Conservation (phyloP, 2,888 invertebrate genomes). For the Amblyjoppa fuscipennis region DNA sequence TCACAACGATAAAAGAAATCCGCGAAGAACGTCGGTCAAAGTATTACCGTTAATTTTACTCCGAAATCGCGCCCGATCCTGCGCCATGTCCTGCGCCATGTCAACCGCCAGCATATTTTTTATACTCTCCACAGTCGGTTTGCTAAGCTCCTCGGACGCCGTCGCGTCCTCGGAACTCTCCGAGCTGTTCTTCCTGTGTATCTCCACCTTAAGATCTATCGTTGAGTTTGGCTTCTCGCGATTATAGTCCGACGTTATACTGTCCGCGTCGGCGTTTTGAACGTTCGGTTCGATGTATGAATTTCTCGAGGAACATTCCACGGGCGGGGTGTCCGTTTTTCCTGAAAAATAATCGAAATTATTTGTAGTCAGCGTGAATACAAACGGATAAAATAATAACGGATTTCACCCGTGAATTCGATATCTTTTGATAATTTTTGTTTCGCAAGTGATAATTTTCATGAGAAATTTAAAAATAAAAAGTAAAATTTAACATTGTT, state of each 20-base stretch:
- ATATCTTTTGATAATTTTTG: neutral
- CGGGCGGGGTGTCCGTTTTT: slow-evolving; percentile 85
- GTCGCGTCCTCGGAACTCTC: slow-evolving; percentile 92
- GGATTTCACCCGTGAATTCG: too few species aligned
- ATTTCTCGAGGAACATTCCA: slow-evolving; percentile 86
- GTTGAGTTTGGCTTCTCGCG: slow-evolving; percentile 83
- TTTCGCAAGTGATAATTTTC: too few species aligned
- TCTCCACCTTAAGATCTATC: slow-evolving; percentile 95
- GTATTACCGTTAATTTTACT: slow-evolving; percentile 78
- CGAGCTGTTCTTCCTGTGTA: slow-evolving; percentile 96
- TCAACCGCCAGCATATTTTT: slow-evolving; percentile 79
- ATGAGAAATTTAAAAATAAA: too few species aligned
- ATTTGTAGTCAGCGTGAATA: neutral
- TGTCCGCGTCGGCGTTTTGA: slow-evolving; percentile 83
- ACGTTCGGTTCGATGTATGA: slow-evolving; percentile 85
- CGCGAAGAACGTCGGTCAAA: neutral
- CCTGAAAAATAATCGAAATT: slow-evolving; percentile 71
- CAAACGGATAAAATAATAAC: neutral
- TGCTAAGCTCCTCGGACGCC: slow-evolving; percentile 74
- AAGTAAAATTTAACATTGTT: neutral
- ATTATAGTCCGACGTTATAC: slow-evolving; percentile 84
- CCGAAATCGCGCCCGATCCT: slow-evolving; percentile 69
- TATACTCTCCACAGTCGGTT: slow-evolving; percentile 77
- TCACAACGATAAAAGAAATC: neutral
- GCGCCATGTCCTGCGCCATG: slow-evolving; percentile 75